Conservation (phyloP, 2,797 vertebrate genomes). For the Centropyge bicolor region DNA sequence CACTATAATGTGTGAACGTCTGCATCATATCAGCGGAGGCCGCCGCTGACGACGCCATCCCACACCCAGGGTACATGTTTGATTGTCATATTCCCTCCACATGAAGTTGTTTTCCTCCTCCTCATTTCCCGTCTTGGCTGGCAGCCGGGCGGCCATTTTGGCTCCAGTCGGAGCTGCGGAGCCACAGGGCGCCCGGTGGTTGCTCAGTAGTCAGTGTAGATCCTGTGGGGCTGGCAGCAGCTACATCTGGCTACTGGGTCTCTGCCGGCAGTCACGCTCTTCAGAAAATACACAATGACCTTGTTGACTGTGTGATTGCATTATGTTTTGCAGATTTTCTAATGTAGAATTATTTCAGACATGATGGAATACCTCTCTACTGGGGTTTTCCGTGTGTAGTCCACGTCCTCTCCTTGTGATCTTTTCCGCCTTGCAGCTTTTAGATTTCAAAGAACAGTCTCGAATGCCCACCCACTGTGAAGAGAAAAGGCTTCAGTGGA, state of each 20-base stretch:
- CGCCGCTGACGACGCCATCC: background rate
- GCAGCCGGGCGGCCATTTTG: slow-evolving; percentile 32
- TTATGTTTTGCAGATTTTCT: no score
- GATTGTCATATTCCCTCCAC: slow-evolving; percentile 12
- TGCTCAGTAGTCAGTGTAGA: slow-evolving; percentile 99
- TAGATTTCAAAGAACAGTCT: slow-evolving; percentile 37
- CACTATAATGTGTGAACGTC: background rate
- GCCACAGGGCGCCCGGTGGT: slow-evolving; percentile 77
- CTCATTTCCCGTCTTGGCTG: slow-evolving; percentile 26
- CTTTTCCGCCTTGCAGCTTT: background rate
- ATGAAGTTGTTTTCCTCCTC: slow-evolving; percentile 21
- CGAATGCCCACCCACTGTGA: slow-evolving; percentile 27
- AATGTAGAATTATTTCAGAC: no score
- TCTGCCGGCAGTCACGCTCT: slow-evolving; percentile 84
- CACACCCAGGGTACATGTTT: slow-evolving; percentile 2
- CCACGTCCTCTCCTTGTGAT: slow-evolving; percentile 12
- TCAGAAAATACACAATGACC: background rate
- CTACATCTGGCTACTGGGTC: slow-evolving; percentile 99
- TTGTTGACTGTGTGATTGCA: no score
- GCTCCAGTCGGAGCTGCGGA: slow-evolving; percentile 17
- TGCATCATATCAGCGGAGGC: slow-evolving; percentile 4
- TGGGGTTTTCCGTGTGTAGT: background rate
- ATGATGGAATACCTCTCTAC: background rate
- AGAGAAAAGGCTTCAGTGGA: slow-evolving; percentile 18
- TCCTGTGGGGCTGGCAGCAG: slow-evolving; percentile 95